Base-by-base conservation (phyloP, 2,888 invertebrate species). In the Melikaiella ostensackeni region DNA sequence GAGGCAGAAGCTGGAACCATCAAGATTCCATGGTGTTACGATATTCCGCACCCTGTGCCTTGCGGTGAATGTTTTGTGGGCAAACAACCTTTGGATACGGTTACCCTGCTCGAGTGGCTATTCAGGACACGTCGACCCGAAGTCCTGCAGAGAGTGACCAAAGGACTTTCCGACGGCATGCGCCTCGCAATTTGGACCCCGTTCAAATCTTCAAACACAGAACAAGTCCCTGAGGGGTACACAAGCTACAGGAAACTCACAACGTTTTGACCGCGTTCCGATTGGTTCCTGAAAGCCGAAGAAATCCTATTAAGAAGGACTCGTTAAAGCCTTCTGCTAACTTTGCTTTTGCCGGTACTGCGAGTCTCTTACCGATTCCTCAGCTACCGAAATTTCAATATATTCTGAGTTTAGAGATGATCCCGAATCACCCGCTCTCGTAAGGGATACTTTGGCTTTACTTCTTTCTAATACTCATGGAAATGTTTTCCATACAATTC, bases 51-150 rank as follows among this genome's bases (percentile, higher is more conserved):
- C 50, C 70, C 19, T 66, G 66, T 50, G 70, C 30, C 70, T 24
- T 57, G 46, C 61, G 35, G 75, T 80, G 82, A 84, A 79, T 79
- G 83, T 84, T 84, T 84, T 87, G 87, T 88, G 85, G 87, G 83
- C 84, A 87, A 88, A 88, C 87, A 86, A 86, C 82, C 83, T 85
- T 87, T 85, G 83, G 87, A 82, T 81, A 82, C 77, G 79, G 83
- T 81, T 76, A 77, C 75, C 74, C 81, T 74, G 83, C 79, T 86
- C 84, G 81, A 85, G 83, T 81, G 81, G 79, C 85, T 81, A 86
- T 86, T 87, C 84, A 84, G 76, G 75, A 50, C 24, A 42, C 46
- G 46, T 66, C 66, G 66, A 66, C 42, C 66, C 42, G 50, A 70
- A 70, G 50, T 70, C 50, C 70, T 46, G 16, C 9, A 27, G 66